Conservation (phyloP, 2,888 invertebrate genomes). For the Diploptera punctata region DNA sequence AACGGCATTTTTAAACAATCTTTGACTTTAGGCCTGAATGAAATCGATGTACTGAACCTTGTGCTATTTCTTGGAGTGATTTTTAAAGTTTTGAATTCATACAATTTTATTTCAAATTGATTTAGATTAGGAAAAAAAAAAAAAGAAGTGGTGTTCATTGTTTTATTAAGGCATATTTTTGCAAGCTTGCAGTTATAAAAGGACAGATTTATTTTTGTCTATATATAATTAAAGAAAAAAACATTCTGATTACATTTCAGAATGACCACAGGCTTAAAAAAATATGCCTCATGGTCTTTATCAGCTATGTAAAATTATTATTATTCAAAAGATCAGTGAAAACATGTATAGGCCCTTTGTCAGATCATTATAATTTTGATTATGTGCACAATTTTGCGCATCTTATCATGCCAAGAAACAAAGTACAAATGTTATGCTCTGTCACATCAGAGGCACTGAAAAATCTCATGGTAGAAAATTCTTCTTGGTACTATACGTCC, state of each 20-base stretch:
- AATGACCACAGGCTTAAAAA: slow-evolving; percentile 16
- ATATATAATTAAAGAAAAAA: background rate
- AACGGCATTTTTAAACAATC: background rate
- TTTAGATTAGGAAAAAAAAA: background rate
- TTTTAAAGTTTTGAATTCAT: no score
- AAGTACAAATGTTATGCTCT: slow-evolving; percentile 15
- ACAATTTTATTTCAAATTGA: background rate
- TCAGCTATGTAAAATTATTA: background rate
- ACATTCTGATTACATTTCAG: background rate
- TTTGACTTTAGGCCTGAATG: slow-evolving; percentile 30
- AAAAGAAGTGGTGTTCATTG: slow-evolving; percentile 2
- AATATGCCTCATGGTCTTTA: slow-evolving; percentile 19
- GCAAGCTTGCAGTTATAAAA: slow-evolving; percentile 11
- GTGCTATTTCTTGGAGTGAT: no score
- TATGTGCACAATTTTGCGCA: no score
- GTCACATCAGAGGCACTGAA: slow-evolving; percentile 17
- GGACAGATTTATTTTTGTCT: background rate
- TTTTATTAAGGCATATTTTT: slow-evolving; percentile 13
- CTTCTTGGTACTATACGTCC: slow-evolving; percentile 21
- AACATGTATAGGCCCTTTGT: background rate
- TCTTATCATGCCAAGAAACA: background rate
- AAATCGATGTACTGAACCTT: slow-evolving; percentile 34
- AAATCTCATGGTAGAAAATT: slow-evolving; percentile 23
- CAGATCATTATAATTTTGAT: background rate
- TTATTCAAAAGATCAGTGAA: background rate